These are phyloP conservation scores for Pipistrellus nathusii DNA, from an alignment of 2,797 vertebrate species.

Conservation along the genomic window DNA sequence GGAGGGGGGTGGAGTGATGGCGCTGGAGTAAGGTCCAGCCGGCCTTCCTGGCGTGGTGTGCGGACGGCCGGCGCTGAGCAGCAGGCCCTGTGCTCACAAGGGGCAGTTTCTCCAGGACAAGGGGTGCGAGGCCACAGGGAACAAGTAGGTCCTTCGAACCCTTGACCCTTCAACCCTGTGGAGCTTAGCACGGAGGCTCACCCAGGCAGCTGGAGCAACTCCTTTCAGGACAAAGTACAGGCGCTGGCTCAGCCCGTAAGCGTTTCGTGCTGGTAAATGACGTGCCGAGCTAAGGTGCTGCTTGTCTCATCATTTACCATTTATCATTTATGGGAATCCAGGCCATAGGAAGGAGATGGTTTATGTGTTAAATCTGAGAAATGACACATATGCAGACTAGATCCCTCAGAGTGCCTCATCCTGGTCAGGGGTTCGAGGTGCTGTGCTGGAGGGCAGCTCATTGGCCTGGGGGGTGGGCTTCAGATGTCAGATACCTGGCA, in stretches of 20 bases:
- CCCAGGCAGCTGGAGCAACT: background rate
- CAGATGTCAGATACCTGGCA: background rate
- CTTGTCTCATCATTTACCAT: background rate
- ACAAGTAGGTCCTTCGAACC: background rate
- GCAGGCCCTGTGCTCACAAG: background rate
- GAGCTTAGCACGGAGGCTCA: background rate
- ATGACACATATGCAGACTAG: background rate
- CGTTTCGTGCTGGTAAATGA: background rate
- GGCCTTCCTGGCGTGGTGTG: background rate
- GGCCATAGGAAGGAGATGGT: background rate
- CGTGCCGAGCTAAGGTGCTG: background rate
- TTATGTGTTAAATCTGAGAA: conserved; percentile 44
- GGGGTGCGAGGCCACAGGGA: background rate
- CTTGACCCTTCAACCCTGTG: too few relatives aligned
- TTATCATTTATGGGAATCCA: background rate
- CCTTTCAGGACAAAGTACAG: background rate
- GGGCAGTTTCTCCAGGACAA: background rate
- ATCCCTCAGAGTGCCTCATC: background rate
- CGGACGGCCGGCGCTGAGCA: background rate
- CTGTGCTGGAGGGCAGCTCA: background rate
- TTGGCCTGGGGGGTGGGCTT: background rate
- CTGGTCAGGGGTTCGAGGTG: background rate
- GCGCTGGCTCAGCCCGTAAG: background rate
- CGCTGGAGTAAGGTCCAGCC: conserved; percentile 31
- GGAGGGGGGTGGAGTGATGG: conserved; percentile 43